phyloP scores from a whole-genome alignment of 2,113 vertebrate species.

The Trematocara nigrifrons region DNA sequence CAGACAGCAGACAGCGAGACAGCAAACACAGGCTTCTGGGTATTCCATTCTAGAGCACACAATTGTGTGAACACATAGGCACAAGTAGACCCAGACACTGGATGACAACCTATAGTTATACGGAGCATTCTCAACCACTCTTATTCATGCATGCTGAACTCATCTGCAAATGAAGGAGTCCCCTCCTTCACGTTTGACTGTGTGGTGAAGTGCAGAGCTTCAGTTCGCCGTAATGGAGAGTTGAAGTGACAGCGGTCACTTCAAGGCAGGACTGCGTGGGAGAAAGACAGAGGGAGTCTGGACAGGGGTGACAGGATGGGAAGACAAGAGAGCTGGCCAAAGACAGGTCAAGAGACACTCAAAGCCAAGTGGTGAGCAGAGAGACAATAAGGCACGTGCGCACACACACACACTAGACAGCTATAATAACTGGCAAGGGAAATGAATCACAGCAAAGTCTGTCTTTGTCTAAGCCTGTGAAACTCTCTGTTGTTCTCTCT shows the following conservation, averaged over 20 bases:
- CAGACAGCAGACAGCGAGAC: constrained; percentile 66
- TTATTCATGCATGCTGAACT: constrained; percentile 16
- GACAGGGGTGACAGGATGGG: constrained; percentile 27
- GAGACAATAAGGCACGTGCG: not conserved
- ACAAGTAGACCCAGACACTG: not conserved
- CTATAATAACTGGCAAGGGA: constrained; percentile 22
- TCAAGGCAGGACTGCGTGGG: not conserved
- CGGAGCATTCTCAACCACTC: not conserved
- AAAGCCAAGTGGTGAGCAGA: constrained; percentile 4
- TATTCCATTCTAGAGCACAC: constrained; percentile 42
- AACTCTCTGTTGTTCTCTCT: constrained; percentile 33
- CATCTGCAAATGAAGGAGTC: not conserved
- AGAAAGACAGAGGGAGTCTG: not conserved
- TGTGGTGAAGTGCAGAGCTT: not conserved
- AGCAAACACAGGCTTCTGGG: constrained; percentile 53
- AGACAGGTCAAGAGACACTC: constrained; percentile 35
- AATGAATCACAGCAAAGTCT: constrained; percentile 44
- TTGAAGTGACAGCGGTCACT: constrained; percentile 19
- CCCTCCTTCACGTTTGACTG: not conserved
- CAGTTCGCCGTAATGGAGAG: not conserved
- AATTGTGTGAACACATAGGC: constrained; percentile 3
- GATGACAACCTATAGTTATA: constrained; percentile 36
- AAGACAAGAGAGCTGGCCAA: constrained; percentile 13
- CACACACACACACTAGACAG: not conserved
- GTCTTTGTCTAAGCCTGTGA: constrained; percentile 34